Evolutionary conservation across 1,140 invertebrate genomes (phyloP).

Genomic region (Cotesia typhae): DNA sequence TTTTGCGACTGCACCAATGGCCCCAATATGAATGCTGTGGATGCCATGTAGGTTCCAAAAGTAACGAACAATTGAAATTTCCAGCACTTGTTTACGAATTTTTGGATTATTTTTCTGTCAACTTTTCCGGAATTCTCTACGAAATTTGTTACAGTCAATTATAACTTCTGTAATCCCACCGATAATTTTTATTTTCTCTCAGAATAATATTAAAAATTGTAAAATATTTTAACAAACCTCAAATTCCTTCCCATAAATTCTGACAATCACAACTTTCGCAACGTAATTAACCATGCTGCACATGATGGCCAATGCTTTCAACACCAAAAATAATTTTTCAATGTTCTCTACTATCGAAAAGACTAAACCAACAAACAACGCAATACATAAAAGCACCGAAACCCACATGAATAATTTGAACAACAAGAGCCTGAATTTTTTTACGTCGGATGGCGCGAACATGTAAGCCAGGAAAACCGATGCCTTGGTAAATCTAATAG

Average conservation of each 20-base stretch:
- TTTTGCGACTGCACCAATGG: conserved; percentile 37
- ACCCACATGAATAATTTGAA: neutral
- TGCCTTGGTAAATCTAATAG: no score
- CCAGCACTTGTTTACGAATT: conserved; percentile 20
- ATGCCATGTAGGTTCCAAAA: conserved; percentile 1
- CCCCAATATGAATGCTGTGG: conserved; percentile 12
- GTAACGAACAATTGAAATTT: conserved; percentile 15
- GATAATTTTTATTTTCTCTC: neutral
- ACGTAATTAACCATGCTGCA: conserved; percentile 8
- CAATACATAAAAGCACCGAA: neutral
- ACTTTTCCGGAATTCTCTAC: neutral
- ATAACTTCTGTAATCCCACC: neutral
- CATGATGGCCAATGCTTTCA: conserved; percentile 2
- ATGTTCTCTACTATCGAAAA: neutral
- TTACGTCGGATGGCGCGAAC: no score
- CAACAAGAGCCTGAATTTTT: neutral
- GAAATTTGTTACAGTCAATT: neutral
- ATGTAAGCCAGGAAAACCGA: no score
- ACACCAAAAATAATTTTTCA: neutral
- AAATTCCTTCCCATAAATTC: neutral
- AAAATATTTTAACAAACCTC: neutral
- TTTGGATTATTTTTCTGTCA: conserved; percentile 5
- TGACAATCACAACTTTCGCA: neutral
- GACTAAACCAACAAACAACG: neutral
- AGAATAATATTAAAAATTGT: no score